Conservation (phyloP, 2,888 invertebrate species). For the Ceriagrion tenellum region DNA sequence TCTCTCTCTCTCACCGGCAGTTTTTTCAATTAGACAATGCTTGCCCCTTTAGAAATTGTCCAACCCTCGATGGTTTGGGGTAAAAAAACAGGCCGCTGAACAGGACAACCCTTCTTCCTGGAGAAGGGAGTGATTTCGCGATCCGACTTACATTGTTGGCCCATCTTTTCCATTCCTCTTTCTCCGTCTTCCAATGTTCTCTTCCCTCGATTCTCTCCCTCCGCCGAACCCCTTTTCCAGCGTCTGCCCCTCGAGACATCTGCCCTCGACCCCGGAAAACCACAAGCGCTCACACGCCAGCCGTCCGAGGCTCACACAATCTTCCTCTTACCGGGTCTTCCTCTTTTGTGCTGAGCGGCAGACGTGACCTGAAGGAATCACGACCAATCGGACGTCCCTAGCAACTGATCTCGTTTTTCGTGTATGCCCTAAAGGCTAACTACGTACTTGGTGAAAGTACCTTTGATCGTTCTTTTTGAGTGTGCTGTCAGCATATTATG, state of each 20-base stretch:
- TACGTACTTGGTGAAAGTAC: too few relatives aligned
- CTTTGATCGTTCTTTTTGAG: too few relatives aligned
- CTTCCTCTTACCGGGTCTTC: background rate
- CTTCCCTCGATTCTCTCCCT: background rate
- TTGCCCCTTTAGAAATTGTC: too few relatives aligned
- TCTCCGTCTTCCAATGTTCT: background rate
- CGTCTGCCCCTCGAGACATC: constrained; percentile 28
- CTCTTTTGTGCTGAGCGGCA: background rate
- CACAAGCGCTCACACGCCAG: background rate
- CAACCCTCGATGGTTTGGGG: too few relatives aligned
- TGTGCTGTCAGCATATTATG: too few relatives aligned
- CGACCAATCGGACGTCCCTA: constrained; percentile 49
- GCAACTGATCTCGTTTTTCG: constrained; percentile 61
- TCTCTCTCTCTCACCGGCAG: too few relatives aligned
- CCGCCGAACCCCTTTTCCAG: too few relatives aligned
- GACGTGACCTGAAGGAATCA: constrained; percentile 49
- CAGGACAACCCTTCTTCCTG: too few relatives aligned
- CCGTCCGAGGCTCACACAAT: background rate
- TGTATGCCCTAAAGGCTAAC: background rate
- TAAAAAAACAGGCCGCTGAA: too few relatives aligned
- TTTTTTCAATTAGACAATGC: too few relatives aligned
- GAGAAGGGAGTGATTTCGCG: background rate
- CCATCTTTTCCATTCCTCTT: background rate
- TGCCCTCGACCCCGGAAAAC: constrained; percentile 10
- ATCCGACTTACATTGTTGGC: background rate